Evolutionary conservation across 2,888 invertebrate species (phyloP), one percentile per base, ranked within the genome.

Genomic region (Epirrhoe alternata): DNA sequence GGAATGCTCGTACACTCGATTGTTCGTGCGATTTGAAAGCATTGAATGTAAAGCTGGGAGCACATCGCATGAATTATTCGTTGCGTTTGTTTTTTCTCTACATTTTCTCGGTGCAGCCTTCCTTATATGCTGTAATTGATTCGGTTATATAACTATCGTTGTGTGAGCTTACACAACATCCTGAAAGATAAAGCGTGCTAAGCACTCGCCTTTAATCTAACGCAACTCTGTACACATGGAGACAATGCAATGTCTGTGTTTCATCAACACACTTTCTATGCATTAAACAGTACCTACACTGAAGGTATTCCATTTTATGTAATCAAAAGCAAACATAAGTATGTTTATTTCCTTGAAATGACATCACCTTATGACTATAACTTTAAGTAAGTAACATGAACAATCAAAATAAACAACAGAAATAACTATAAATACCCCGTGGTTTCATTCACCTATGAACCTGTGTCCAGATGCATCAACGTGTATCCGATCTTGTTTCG

Each of bases 21-120:
- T 90, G 90, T 90, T 87, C 86, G 84, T 86, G 89, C 85, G 82
- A 86, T 88, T 85, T 84, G 82, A 86, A 86, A 86, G 88, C 90
- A 90, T 91, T 92, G 88, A 90, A 90, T 90, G 89, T 90, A 83
- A 89, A 89, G 87, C 84, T 85, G 77, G 76, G 79, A 73, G 79
- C 82, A 85, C 87, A 85, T 79, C 75, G 77, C 77, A 89, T 89
- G 89, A 86, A 90, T 91, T 89, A 89, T 91, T 86, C 73, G 64
- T 60, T 64, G 72, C 80, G 82, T 81, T 66, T 60, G 30, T 72
- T 73, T 70, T 71, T 71, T 72, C 30, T 54, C 35, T 62, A 52
- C 65, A 68, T 80, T 78, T 82, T 71, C 77, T 80, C 73, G 74
- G 74, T 80, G 74, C 76, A 77, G 76, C 76, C 77, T 74, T 74